Conservation (phyloP, 2,888 invertebrate genomes). For the Hypercompe scribonia region DNA sequence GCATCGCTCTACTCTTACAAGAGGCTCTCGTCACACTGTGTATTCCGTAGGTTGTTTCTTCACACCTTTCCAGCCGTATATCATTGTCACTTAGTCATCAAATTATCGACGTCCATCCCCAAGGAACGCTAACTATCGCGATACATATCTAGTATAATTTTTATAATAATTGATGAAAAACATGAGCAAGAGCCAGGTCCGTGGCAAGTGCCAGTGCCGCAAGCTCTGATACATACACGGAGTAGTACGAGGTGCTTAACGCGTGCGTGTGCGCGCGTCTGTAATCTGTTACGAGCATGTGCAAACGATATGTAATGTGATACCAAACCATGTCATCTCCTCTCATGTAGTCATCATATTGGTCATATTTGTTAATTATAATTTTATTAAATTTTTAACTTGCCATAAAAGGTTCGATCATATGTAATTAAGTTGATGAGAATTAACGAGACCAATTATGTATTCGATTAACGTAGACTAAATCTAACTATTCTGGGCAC, state of each 20-base stretch:
- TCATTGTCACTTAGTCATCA: too few species aligned
- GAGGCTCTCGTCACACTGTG: too few species aligned
- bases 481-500: too few species aligned
- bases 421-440: too few species aligned
- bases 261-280: not conserved
- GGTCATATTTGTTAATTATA: not conserved
- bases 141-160: too few species aligned
- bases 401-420: too few species aligned
- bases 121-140: too few species aligned
- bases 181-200: constrained; percentile 9
- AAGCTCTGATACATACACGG: not conserved
- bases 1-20: not conserved
- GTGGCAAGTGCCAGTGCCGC: not conserved
- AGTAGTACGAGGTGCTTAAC: not conserved
- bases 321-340: not conserved
- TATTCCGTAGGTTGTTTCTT: too few species aligned
- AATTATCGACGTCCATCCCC: too few species aligned
- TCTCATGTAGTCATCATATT: not conserved
- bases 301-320: not conserved
- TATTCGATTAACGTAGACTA: too few species aligned
- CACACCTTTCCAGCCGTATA: too few species aligned
- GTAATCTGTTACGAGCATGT: not conserved
- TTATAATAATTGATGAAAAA: constrained; percentile 2
- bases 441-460: too few species aligned
- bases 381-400: not conserved